Evolutionary conservation across 2,113 vertebrate genomes (phyloP), one percentile per base, ranked within the genome.

Genomic region (Motacilla alba): DNA sequence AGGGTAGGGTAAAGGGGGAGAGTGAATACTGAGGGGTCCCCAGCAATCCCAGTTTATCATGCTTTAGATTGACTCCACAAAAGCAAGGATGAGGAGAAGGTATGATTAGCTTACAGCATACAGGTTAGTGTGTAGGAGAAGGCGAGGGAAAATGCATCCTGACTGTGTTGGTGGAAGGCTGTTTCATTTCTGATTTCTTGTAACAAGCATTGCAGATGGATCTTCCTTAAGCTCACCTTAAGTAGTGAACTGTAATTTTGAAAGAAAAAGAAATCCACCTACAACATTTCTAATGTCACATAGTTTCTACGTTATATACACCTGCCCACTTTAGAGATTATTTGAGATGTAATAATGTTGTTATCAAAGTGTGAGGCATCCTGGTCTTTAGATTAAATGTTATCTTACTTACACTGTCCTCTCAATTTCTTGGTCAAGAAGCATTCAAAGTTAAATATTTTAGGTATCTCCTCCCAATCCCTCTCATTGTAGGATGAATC

Each of bases 231-330:
- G 31, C 27, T 89, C 49, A 55, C 63, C 59, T 56, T 14, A 84
- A 94, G 24, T 31, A 88, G 26, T 77, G 55, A 90, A 90, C 79
- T 20, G 43, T 47, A 81, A 88, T 94, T 94, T 85, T 74, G 52
- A 79, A 92, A 79, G 91, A 89, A 93, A 93, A 69, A 78, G 28
- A 89, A 95, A 81, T 86, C 72, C 83, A 91, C 90, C 73, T 85
- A 90, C 90, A 95, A 67, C 26, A 33, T 73, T 79, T 87, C 55
- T 75, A 75, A 86, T 83, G 73, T 52, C 80, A 90, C 11, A 64
- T 67, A 35, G 75, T 90, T 91, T 56, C 59, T 95, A 55, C 37
- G 76, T 94, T 75, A 83, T 56, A 83, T 75, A 92, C 19, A 89
- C 5, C 26, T 90, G 56, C 53, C 44, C 46, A 59, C 72, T 93